Base-by-base conservation (phyloP, 1,140 invertebrate genomes). In the Leptonema lineaticorne region DNA sequence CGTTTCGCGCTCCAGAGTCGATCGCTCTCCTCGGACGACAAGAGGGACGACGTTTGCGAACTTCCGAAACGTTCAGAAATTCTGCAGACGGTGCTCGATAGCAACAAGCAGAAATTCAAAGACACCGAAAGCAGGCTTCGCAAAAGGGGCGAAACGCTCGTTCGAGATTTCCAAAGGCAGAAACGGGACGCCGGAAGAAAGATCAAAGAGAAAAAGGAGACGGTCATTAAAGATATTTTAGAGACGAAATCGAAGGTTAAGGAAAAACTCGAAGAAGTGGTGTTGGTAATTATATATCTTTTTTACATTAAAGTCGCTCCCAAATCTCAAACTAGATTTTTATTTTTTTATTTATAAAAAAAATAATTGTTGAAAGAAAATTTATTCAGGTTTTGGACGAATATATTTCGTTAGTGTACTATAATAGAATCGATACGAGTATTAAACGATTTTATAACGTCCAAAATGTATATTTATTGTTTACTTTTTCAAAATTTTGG, bases 201-300 rank as follows among this genome's bases (percentile, higher is more conserved):
- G 74, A 77, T 77, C 75, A 85, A 83, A 75, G 85, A 84, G 67
- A 87, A 83, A 70, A 86, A 86, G 67, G 83, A 86, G 72, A 78
- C 84, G 33, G 76, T 90, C 45, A 80, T 89, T 0, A 84, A 87
- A 75, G 88, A 90, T 75, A 86, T 90, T 69, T 82, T 87, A 70
- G 87, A 89, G 76, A 89, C 86, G 3, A 86, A 85, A 74, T 80
- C 85, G 46, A 88, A 87, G 74, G 83, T 86, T 9, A 81, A 85
- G 74, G 86, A 88, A 76, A 84, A 85, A 79, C 80, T 90, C 70
- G 88, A 87, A 74, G 86, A 87, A 81, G 86, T 88, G 24, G 86
- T 89, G 68, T 85, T 88, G 78, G 85, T 86, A 79, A n/a, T n/a
- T n/a, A n/a, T n/a, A n/a, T n/a, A n/a, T n/a, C n/a, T n/a, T n/a